These are phyloP conservation scores for Steatocranus sp. DNA, from an alignment of 2,797 vertebrate genomes.

Conservation along the genomic window DNA sequence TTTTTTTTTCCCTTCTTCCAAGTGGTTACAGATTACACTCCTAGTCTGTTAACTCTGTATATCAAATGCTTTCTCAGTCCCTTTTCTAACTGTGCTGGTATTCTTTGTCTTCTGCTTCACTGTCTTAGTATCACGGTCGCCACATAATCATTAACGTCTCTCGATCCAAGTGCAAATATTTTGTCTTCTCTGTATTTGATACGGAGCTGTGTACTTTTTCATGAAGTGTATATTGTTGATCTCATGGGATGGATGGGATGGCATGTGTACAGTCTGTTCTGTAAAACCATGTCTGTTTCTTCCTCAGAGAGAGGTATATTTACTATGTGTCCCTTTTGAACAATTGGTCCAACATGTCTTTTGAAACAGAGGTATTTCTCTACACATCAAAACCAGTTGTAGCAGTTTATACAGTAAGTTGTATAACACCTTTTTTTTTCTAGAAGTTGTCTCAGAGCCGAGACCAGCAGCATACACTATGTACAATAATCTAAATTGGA, in stretches of 20 bases:
- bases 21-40: slow-evolving; percentile 51
- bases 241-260: slow-evolving; percentile 36
- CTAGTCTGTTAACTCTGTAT: slow-evolving; percentile 66
- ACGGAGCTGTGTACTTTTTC: slow-evolving; percentile 62
- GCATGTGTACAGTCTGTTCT: slow-evolving; percentile 61
- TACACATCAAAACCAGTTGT: slow-evolving; percentile 68
- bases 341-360: slow-evolving; percentile 66
- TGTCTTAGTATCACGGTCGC: slow-evolving; percentile 49
- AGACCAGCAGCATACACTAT: slow-evolving; percentile 72
- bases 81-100: slow-evolving; percentile 57
- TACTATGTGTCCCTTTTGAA: slow-evolving; percentile 65
- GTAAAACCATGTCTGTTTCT: slow-evolving; percentile 49
- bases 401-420: slow-evolving; percentile 76
- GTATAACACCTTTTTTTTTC: slow-evolving; percentile 64
- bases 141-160: slow-evolving; percentile 66
- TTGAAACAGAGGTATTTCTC: slow-evolving; percentile 72
- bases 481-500: slow-evolving; percentile 72
- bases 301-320: slow-evolving; percentile 57
- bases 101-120: slow-evolving; percentile 56
- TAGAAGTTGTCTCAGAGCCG: slow-evolving; percentile 59
- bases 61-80: slow-evolving; percentile 55
- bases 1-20: slow-evolving; percentile 39
- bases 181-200: slow-evolving; percentile 71
- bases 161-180: slow-evolving; percentile 70
- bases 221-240: slow-evolving; percentile 68